Base-by-base conservation (phyloP, 2,888 invertebrate species). In the Dioctria linearis region DNA sequence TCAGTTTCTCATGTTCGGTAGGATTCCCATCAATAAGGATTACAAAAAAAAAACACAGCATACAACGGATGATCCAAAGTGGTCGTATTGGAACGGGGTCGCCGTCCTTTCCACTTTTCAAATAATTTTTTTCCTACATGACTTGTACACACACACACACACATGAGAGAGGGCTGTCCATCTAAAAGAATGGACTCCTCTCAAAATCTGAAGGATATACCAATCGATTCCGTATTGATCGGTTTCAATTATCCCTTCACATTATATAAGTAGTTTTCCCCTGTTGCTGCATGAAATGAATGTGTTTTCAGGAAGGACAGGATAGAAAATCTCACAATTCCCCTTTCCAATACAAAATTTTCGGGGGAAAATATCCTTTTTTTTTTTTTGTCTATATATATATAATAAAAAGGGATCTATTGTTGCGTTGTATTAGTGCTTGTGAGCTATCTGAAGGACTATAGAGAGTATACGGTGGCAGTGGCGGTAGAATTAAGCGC, bases 201-300 rank as follows among this genome's bases (percentile, higher is more conserved):
- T 25, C 25, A 25, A 25, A 25, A 25, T 0, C 25, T 25, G 37
- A 49, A 13, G 37, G 49, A 49, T 40, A 13, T 40, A 57, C 43
- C 46, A 61, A 76, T 76, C 63, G 76, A 76, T 76, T 76, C 43
- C 63, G 43, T 63, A 76, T 76, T 76, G 63, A 76, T 76, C 76
- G 76, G 25, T 43, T 25, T 76, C 46, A 63, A 63, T 76, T 76
- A 76, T 76, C 76, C 76, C 76, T 76, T 37, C 76, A 63, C 63
- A 76, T 46, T 59, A 76, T 63, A 76, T 73, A 57, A 73, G 73
- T 73, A 73, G 73, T 73, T 73, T 73, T 73, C 59, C 59, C 57
- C 59, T 69, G 40, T 25, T 39, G 37, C 69, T 25, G 25, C 25
- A 25, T 25, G 25, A 25, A 25, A 25, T 25, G 25, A 25, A 25